Base-by-base conservation (phyloP, 1,140 invertebrate genomes). In the Drosophila ironensis region DNA sequence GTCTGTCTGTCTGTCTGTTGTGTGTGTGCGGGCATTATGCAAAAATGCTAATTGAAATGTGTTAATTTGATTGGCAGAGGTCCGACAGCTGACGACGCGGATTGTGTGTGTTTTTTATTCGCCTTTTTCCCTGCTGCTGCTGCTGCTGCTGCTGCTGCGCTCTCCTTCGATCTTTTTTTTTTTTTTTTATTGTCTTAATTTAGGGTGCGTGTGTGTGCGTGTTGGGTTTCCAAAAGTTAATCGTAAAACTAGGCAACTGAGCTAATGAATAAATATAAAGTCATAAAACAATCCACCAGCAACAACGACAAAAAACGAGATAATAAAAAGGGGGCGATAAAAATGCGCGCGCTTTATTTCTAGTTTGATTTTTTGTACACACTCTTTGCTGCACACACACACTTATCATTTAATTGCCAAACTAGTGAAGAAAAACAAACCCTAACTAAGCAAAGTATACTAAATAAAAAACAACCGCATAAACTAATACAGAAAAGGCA, bases 221-320 rank as follows among this genome's bases (percentile, higher is more conserved):
- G n/a, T n/a, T n/a, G n/a, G n/a, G n/a, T 44, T 63, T 45, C 27
- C 38, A 46, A 72, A 45, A 78, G 74, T 78, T 68, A 75, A 67
- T 57, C 57, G 63, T 52, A 64, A 51, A 72, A 72, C 60, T 56
- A 54, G 71, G 54, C 76, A 54, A 41, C 40, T 38, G 20, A 74
- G 75, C 72, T 82, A 77, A 84, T 82, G 80, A 84, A 82, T 82
- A 82, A 82, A 82, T 82, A 82, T 84, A 76, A 63, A 74, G 70
- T 56, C 59, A 61, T 84, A 84, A 84, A 78, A 61, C 46, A 37
- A 64, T 12, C 11, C 30, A 33, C 5, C 30, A 33, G 51, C 53
- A 77, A 51, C 47, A 47, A 30, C 63, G 50, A 19, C 47, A 64
- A 56, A 24, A 52, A 59, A 63, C 28, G 46, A 57, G 38, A 45